Conservation (phyloP, 2,888 invertebrate genomes). For the Sinelater perroti region DNA sequence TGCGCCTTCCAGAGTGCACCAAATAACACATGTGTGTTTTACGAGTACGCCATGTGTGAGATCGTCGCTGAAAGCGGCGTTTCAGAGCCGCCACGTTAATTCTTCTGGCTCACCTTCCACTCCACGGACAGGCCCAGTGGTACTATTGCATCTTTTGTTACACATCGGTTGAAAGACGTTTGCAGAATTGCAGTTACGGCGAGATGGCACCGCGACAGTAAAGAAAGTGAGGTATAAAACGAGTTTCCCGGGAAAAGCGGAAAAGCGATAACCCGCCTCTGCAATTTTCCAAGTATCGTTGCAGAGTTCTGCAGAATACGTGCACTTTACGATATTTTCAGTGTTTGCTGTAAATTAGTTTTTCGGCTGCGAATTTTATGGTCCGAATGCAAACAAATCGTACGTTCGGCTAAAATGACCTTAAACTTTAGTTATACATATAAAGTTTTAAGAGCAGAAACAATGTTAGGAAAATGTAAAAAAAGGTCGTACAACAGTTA, state of each 20-base stretch:
- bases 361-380: constrained; percentile 11
- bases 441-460: no score
- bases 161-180: no score
- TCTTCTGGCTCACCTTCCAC: constrained; percentile 5
- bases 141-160: no score
- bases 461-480: no score
- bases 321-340: constrained; percentile 18
- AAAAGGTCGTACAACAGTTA: no score
- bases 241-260: no score
- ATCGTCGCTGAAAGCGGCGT: constrained; percentile 21
- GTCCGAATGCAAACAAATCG: constrained; percentile 14
- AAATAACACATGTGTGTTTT: constrained; percentile 32
- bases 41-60: constrained; percentile 25
- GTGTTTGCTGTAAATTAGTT: constrained; percentile 17
- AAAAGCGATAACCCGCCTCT: constrained; percentile 12
- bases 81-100: constrained; percentile 18
- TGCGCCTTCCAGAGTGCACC: constrained; percentile 27
- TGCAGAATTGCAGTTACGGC: no score
- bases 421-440: no score
- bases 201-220: no score
- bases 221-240: no score
- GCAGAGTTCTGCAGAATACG: constrained; percentile 4
- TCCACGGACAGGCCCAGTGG: no score
- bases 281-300: background rate
- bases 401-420: background rate